A percentile compares a stretch with the other conserved stretches of the same genome.
phyloP scores from a whole-genome alignment of 2,797 vertebrate genomes.

The Adrianichthys oophorus region DNA sequence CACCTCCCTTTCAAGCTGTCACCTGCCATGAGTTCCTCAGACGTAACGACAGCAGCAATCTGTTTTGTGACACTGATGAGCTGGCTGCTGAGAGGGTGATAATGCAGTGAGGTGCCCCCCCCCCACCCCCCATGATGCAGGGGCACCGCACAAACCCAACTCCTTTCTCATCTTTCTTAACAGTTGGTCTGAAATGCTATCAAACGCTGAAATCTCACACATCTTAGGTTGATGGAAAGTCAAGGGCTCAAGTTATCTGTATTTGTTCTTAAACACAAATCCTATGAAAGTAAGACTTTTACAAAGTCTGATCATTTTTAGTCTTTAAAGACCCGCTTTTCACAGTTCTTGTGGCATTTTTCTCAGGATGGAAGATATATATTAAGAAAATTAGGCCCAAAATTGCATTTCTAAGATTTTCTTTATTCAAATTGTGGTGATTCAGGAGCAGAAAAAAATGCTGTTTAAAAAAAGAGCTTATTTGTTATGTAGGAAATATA shows the following conservation, averaged over 20 bases:
- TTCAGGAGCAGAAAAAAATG: too few relatives aligned
- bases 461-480: too few relatives aligned
- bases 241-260: slow-evolving; percentile 32
- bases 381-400: too few relatives aligned
- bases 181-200: slow-evolving; percentile 63
- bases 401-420: too few relatives aligned
- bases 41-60: slow-evolving; percentile 68
- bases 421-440: too few relatives aligned
- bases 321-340: too few relatives aligned
- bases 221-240: slow-evolving; percentile 68
- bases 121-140: slow-evolving; percentile 61
- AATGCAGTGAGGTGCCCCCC: slow-evolving; percentile 46
- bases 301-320: too few relatives aligned
- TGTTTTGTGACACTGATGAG: slow-evolving; percentile 72
- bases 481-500: too few relatives aligned
- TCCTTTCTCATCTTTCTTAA: slow-evolving; percentile 61
- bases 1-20: slow-evolving; percentile 53
- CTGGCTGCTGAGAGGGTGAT: slow-evolving; percentile 53
- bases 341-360: too few relatives aligned
- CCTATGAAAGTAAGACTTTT: slow-evolving; percentile 53
- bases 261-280: slow-evolving; percentile 11
- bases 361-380: too few relatives aligned
- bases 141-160: slow-evolving; percentile 62
- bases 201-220: slow-evolving; percentile 69
- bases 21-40: slow-evolving; percentile 65